phyloP scores from a whole-genome alignment of 2,888 invertebrate species.

The Mycalesis mineus region DNA sequence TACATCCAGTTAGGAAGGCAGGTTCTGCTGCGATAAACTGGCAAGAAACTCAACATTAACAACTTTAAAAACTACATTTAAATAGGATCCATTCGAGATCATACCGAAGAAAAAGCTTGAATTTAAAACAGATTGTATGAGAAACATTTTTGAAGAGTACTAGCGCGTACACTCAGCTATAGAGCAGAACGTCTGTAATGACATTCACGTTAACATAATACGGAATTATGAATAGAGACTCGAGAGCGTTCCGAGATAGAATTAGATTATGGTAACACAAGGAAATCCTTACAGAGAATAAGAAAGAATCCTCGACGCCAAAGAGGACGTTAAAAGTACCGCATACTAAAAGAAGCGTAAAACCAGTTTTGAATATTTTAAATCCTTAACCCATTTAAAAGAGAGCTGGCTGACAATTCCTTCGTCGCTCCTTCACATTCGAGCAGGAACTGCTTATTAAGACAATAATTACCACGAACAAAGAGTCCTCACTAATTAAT shows the following conservation, averaged over 20 bases:
- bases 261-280: slow-evolving; percentile 9
- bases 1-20: too few relatives aligned
- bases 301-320: slow-evolving; percentile 8
- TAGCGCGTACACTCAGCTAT: too few relatives aligned
- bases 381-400: slow-evolving; percentile 53
- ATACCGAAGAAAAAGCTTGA: too few relatives aligned
- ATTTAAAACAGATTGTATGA: too few relatives aligned
- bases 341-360: slow-evolving; percentile 31
- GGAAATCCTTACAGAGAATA: not conserved
- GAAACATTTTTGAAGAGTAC: too few relatives aligned
- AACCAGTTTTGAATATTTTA: slow-evolving; percentile 44
- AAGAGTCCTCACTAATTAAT: slow-evolving; percentile 76
- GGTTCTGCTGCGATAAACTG: too few relatives aligned
- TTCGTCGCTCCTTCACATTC: slow-evolving; percentile 59
- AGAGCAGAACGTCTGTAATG: too few relatives aligned
- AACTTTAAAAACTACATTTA: too few relatives aligned
- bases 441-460: slow-evolving; percentile 78
- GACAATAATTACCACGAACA: slow-evolving; percentile 78
- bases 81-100: too few relatives aligned
- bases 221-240: not conserved
- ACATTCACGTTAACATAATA: not conserved
- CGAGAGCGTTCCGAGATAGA: not conserved
- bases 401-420: slow-evolving; percentile 62
- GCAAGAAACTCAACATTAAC: too few relatives aligned
- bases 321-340: slow-evolving; percentile 15